Base-by-base conservation (phyloP, 2,888 invertebrate genomes). In the Hoplodrina ambigua region DNA sequence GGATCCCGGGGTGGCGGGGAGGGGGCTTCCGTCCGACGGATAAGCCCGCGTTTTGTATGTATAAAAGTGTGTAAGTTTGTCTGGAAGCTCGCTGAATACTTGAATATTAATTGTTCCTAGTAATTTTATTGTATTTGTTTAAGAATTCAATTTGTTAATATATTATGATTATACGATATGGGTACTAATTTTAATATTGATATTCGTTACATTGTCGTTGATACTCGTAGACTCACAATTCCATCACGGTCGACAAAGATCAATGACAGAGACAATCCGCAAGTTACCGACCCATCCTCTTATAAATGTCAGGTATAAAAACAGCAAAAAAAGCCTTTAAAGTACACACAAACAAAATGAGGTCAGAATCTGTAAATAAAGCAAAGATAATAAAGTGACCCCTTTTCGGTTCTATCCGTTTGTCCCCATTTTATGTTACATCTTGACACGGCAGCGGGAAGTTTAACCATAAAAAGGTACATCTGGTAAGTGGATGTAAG, bases 1-100 rank as follows among this genome's bases (percentile, higher is more conserved):
- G 93, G 92, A 93, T 93, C 93, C 91, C 89, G 87, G 85, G 83
- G 84, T 71, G 69, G 85, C 82, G 80, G 86, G 88, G 86, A 86
- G 89, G 89, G 94, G 89, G 94, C 87, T 94, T 95, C 94, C 94
- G 94, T 91, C 87, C 88, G 75, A 82, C 86, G 94, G 94, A 93
- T 93, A 92, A 93, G 91, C 92, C 88, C 85, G 87, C 90, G 89
- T 90, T 92, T 91, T 91, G 89, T 92, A 92, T 90, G 91, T 92
- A 91, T 86, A 89, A 88, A 92, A 87, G 90, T 90, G 88, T 89
- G 87, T 88, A 88, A 87, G 86, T 87, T 85, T 73, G 91, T 88
- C 88, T 89, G 88, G 87, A 85, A 84, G 83, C 87, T 88, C 84
- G 86, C 89, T 88, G 91, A 90, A 90, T 89, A 86, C 86, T 90